phyloP scores from a whole-genome alignment of 2,797 vertebrate genomes.

The Hylomyscus alleni region DNA sequence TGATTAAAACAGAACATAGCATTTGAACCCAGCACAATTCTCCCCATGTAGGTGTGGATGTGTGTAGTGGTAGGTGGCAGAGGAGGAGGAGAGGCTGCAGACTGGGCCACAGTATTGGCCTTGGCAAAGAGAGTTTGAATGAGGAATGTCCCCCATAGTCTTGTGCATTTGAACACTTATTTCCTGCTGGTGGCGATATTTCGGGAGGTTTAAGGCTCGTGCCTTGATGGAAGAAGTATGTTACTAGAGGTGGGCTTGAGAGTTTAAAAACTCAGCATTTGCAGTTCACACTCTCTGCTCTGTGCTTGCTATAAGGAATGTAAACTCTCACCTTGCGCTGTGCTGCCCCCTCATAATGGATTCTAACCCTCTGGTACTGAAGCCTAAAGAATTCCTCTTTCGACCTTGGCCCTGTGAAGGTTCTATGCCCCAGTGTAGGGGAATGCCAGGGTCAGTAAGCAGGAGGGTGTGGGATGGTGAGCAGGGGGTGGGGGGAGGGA shows the following conservation, averaged over 20 bases:
- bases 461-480: too few relatives aligned
- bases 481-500: too few relatives aligned
- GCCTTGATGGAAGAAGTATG: neutral
- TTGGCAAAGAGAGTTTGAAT: neutral
- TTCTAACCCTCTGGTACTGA: neutral
- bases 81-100: neutral
- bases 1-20: conserved; percentile 78
- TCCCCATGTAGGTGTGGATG: conserved; percentile 64
- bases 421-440: too few relatives aligned
- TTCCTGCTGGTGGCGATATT: neutral
- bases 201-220: neutral
- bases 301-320: neutral
- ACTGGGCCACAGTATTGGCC: neutral
- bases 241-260: neutral
- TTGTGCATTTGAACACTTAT: neutral
- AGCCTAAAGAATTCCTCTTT: neutral
- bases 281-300: neutral
- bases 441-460: too few relatives aligned
- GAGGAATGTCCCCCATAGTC: neutral
- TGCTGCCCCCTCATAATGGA: neutral
- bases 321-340: neutral
- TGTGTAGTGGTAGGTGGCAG: neutral
- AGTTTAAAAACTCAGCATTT: neutral
- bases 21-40: conserved; percentile 62
- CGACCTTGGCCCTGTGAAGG: too few relatives aligned